Conservation (phyloP, 2,797 vertebrate species). For the Paguma larvata region DNA sequence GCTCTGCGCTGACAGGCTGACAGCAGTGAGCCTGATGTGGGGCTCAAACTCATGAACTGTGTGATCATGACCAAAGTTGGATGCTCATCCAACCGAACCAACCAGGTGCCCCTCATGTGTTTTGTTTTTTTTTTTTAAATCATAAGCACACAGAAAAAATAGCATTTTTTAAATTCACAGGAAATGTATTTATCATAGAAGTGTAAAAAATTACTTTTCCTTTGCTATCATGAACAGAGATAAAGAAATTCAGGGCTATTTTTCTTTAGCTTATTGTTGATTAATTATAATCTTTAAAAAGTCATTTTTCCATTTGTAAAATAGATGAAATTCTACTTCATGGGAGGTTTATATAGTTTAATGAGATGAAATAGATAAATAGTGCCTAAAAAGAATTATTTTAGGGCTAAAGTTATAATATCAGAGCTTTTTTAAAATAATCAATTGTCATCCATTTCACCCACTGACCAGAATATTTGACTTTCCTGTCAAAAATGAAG, state of each 20-base stretch:
- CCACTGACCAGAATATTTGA: background rate
- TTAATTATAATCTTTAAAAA: conserved; percentile 35
- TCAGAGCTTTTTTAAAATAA: conserved; percentile 27
- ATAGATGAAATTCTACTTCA: conserved; percentile 4
- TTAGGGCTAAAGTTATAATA: background rate
- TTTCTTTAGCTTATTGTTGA: conserved; percentile 45
- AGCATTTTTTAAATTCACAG: background rate
- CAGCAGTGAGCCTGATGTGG: no score
- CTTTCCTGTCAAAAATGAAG: conserved; percentile 54
- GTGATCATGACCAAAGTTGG: no score
- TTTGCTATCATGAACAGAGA: conserved; percentile 5
- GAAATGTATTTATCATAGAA: conserved; percentile 38
- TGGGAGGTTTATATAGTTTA: conserved; percentile 19
- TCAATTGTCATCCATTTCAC: conserved; percentile 40
- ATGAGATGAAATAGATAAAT: conserved; percentile 34
- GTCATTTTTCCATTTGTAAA: conserved; percentile 52
- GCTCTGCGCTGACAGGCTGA: no score
- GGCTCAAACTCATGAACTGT: no score
- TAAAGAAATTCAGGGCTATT: conserved; percentile 17
- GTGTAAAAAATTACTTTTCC: background rate
- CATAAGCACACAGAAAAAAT: conserved; percentile 11
- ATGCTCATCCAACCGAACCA: no score
- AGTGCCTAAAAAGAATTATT: background rate
- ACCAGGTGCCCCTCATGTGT: no score
- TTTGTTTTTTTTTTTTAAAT: conserved; percentile 45